Conservation (phyloP, 2,113 vertebrate genomes). For the Lophotis ruficrista region DNA sequence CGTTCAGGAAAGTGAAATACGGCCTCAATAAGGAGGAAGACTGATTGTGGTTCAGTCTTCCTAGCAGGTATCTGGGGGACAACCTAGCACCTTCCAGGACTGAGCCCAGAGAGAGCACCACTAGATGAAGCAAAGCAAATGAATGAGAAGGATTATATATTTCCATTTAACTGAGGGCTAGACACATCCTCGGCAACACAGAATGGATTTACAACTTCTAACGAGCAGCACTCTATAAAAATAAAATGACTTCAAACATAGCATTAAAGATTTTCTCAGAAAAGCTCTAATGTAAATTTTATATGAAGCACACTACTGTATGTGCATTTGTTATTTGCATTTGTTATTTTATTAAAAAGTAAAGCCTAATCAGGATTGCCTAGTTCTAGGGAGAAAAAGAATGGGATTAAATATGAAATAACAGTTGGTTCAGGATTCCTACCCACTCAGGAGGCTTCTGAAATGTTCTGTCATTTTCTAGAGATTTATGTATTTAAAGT, state of each 20-base stretch:
- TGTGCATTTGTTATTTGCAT: constrained; percentile 40
- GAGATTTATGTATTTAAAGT: constrained; percentile 48
- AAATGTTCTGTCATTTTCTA: constrained; percentile 35
- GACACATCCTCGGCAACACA: neutral
- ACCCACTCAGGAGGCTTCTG: constrained; percentile 22
- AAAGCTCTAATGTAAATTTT: constrained; percentile 65
- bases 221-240: constrained; percentile 37
- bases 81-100: neutral
- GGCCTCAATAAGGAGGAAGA: neutral
- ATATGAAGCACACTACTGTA: neutral
- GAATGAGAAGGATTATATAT: constrained; percentile 15
- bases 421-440: constrained; percentile 19
- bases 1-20: neutral
- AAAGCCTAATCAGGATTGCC: constrained; percentile 28
- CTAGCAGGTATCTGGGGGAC: neutral
- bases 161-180: constrained; percentile 27
- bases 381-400: constrained; percentile 13
- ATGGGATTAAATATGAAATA: constrained; percentile 52
- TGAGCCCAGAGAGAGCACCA: neutral
- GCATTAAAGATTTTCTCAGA: constrained; percentile 38
- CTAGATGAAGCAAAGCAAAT: neutral
- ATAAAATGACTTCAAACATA: constrained; percentile 61
- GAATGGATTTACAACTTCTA: constrained; percentile 59
- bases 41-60: neutral
- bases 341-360: constrained; percentile 61